Evolutionary conservation across 2,113 vertebrate species (phyloP).

Genomic region (Colius striatus): DNA sequence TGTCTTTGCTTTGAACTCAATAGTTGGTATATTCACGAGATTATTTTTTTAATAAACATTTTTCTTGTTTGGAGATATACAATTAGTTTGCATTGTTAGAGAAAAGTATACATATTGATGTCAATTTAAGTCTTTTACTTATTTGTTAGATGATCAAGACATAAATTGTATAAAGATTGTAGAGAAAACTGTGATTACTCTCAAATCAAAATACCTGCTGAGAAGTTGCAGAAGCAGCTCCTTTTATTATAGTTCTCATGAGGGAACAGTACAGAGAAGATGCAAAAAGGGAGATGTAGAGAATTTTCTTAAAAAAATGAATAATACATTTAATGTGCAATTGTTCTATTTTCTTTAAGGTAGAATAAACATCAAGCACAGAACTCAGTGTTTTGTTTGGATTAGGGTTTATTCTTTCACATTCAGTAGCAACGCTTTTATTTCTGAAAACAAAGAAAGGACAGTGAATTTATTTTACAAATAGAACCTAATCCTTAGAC

Average conservation of each 20-base stretch:
- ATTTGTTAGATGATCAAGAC: conserved; percentile 55
- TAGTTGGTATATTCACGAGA: conserved; percentile 58
- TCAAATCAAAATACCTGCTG: conserved; percentile 65
- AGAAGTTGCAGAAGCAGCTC: conserved; percentile 51
- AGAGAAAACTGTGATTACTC: conserved; percentile 56
- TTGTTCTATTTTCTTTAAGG: conserved; percentile 24
- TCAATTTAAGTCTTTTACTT: conserved; percentile 65
- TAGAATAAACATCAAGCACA: background rate
- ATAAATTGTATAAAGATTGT: conserved; percentile 44
- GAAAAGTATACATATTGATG: conserved; percentile 44
- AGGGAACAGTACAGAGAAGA: conserved; percentile 9
- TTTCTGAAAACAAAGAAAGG: conserved; percentile 26
- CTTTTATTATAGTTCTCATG: conserved; percentile 39
- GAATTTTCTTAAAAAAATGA: background rate
- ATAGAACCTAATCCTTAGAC: background rate
- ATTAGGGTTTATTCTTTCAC: conserved; percentile 12
- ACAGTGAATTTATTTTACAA: background rate
- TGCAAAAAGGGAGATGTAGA: background rate
- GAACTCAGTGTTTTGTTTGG: background rate
- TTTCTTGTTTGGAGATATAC: conserved; percentile 53
- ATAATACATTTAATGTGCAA: conserved; percentile 62
- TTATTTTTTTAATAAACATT: conserved; percentile 57
- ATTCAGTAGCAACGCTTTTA: background rate
- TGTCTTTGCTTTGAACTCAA: conserved; percentile 75
- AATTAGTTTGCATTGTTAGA: conserved; percentile 62